Percentiles rank a stretch among this genome's conserved stretches.
Conservation (phyloP, 2,888 invertebrate species). For the Emmelina monodactyla region DNA sequence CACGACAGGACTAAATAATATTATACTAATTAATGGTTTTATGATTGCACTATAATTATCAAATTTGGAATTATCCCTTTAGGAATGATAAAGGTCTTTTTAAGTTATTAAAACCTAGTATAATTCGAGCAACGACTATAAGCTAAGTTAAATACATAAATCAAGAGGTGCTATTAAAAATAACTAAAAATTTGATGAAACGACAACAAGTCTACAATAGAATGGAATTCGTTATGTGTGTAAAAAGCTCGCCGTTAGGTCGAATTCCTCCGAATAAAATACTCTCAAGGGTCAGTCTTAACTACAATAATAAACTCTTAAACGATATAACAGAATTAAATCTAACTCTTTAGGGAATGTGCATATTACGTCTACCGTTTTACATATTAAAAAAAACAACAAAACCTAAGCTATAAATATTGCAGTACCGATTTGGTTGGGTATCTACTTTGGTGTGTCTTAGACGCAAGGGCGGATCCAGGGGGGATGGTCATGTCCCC, state of each 20-base stretch:
- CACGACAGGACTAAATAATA: slow-evolving; percentile 3
- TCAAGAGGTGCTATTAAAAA: too few species aligned
- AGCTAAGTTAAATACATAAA: too few species aligned
- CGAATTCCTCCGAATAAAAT: slow-evolving; percentile 38
- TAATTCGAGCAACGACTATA: slow-evolving; percentile 61
- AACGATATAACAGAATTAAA: slow-evolving; percentile 57
- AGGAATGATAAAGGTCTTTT: slow-evolving; percentile 52
- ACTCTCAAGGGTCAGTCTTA: slow-evolving; percentile 60
- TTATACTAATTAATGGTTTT: slow-evolving; percentile 12
- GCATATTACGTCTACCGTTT: slow-evolving; percentile 47
- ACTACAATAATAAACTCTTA: slow-evolving; percentile 59
- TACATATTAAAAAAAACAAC: slow-evolving; percentile 49
- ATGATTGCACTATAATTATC: slow-evolving; percentile 58
- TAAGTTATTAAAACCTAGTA: too few species aligned
- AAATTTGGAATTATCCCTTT: slow-evolving; percentile 57
- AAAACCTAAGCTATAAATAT: slow-evolving; percentile 51
- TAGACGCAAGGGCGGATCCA: slow-evolving; percentile 14
- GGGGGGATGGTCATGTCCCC: not conserved
- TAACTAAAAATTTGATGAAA: too few species aligned
- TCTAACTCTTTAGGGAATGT: slow-evolving; percentile 58
- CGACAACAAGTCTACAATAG: too few species aligned
- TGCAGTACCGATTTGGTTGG: slow-evolving; percentile 64
- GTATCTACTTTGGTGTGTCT: slow-evolving; percentile 58
- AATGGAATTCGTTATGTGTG: too few species aligned
- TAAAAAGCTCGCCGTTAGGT: slow-evolving; percentile 38